A percentile compares a stretch with the other conserved stretches of the same genome.
phyloP scores from a whole-genome alignment of 1,140 invertebrate species.

The Drosophila orosa region DNA sequence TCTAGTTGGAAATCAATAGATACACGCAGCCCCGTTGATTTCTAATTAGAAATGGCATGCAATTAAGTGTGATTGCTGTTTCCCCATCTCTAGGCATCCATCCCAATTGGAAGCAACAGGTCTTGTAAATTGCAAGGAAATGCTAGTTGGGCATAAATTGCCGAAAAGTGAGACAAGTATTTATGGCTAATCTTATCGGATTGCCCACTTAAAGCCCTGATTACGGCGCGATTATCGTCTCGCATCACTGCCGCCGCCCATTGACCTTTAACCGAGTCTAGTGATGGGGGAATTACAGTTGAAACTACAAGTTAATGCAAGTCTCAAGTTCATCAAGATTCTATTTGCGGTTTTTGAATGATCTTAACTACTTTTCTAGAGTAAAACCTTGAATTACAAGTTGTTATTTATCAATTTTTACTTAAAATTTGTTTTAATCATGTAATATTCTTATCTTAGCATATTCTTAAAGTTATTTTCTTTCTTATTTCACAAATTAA shows the following conservation, averaged over 20 bases:
- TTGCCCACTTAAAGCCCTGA: constrained; percentile 33
- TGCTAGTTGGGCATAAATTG: neutral
- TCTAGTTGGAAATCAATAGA: constrained; percentile 32
- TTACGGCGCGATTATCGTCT: constrained; percentile 40
- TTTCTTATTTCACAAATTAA: neutral
- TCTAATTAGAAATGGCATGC: constrained; percentile 29
- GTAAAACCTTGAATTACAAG: neutral
- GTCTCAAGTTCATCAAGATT: neutral
- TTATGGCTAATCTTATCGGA: constrained; percentile 48
- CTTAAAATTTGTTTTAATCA: too few relatives aligned
- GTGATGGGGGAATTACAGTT: neutral
- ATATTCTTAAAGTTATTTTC: neutral
- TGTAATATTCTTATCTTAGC: too few relatives aligned
- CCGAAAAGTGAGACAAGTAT: constrained; percentile 14
- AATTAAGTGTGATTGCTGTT: constrained; percentile 3
- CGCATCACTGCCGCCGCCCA: constrained; percentile 27
- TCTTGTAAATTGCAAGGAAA: neutral
- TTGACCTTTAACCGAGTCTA: constrained; percentile 11
- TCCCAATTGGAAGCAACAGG: constrained; percentile 26
- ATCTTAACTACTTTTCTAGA: neutral
- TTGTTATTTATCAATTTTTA: too few relatives aligned
- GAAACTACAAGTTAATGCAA: neutral
- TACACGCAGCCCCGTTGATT: neutral
- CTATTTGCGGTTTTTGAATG: neutral
- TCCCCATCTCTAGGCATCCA: neutral